These are phyloP conservation scores for Halichoeres trimaculatus DNA, from an alignment of 2,113 vertebrate species.

Conservation along the genomic window DNA sequence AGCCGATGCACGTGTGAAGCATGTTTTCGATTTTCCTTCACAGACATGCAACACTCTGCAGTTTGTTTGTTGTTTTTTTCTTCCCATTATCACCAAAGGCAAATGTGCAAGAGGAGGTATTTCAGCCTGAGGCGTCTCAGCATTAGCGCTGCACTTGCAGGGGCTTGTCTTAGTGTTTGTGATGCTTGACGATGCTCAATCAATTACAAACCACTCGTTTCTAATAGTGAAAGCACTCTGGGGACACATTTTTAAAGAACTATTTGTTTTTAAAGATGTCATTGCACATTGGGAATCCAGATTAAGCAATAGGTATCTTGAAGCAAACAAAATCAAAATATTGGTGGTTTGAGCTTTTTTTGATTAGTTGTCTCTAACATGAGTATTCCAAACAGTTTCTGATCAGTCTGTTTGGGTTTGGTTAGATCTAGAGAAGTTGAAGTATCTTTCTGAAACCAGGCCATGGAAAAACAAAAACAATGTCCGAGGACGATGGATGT, in stretches of 20 bases:
- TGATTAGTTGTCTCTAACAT: too few relatives aligned
- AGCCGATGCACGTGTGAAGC: background rate
- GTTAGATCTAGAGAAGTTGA: background rate
- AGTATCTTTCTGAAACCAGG: background rate
- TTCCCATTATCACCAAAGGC: background rate
- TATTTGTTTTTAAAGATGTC: too few relatives aligned
- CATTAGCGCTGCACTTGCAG: conserved; percentile 45
- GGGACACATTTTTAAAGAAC: too few relatives aligned
- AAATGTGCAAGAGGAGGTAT: conserved; percentile 35
- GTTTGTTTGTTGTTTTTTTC: background rate
- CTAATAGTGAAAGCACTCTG: conserved; percentile 46
- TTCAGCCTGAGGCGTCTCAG: conserved; percentile 42
- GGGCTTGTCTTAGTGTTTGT: conserved; percentile 67
- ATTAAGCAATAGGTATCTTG: background rate
- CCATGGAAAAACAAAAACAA: background rate
- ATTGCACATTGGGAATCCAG: too few relatives aligned
- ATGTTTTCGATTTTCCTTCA: background rate
- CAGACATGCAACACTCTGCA: conserved; percentile 8
- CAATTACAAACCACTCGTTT: conserved; percentile 67
- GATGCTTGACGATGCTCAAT: conserved; percentile 71
- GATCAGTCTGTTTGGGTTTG: background rate
- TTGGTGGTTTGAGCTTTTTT: background rate
- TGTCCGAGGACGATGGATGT: too few relatives aligned
- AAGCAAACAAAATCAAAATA: background rate
- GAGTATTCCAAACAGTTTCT: too few relatives aligned